Base-by-base conservation (phyloP, 1,140 invertebrate species). In the Eurosta solidaginis region DNA sequence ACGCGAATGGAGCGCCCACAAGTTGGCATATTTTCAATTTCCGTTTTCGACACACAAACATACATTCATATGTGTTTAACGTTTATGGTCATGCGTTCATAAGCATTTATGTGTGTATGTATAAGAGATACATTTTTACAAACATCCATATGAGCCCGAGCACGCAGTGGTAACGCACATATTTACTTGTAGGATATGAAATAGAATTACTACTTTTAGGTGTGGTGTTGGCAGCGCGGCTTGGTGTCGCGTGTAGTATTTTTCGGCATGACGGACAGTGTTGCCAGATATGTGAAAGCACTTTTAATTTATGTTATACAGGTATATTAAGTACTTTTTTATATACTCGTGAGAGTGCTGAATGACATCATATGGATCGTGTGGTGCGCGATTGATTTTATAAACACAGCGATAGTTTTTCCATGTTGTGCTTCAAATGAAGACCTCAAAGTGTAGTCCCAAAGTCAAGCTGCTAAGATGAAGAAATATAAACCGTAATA, bases 11-110 rank as follows among this genome's bases (percentile, higher is more conserved):
- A 74, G 85, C 85, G 85, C 85, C 85, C 86, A 86, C 85, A 86
- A 86, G 85, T 86, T 86, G 85, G 85, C 85, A 86, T 86, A 86
- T 86, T 86, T 86, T 86, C 85, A 86, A 86, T 86, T 86, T 86
- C 85, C 85, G 85, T 86, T 86, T 86, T 81, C 79, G 79, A 82
- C 78, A 83, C 80, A 84, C 75, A 76, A 49, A 14, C 29, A 50
- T 6, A 29, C 44, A 27, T 10, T n/a, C 49, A 42, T 5, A 12
- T n/a, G 3, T 27, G 45, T 74, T 14, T 45, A 59, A 63, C 59
- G 29, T 36, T 20, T 40, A 63, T 63, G 52, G 52, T 22, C 25
- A 29, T 59, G 52, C 27, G 20, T 59, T 29, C 10, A 14, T 47
- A n/a, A 3, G 33, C 25, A 59, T 29, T 29, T 47, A 29, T 29